phyloP scores from a whole-genome alignment of 92 coral and sea anemone species.

The Montipora capitata region DNA sequence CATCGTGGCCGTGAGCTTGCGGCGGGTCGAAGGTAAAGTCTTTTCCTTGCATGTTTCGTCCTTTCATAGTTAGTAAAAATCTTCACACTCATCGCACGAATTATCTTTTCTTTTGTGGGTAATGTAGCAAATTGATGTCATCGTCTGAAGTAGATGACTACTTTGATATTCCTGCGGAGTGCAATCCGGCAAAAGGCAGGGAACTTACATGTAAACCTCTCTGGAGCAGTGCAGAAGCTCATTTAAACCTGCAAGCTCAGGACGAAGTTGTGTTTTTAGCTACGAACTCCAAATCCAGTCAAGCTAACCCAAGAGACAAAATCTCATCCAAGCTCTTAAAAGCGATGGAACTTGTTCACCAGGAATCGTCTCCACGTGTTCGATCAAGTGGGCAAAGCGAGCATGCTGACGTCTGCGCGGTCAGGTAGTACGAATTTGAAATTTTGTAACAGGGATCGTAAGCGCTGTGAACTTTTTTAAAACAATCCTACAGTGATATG shows the following conservation, averaged over 20 bases:
- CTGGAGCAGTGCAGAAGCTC: conserved; percentile 29
- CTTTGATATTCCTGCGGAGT: conserved; percentile 15
- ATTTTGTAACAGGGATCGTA: background rate
- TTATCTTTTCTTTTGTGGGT: background rate
- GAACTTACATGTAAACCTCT: background rate
- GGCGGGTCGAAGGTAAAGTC: background rate
- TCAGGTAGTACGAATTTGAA: background rate
- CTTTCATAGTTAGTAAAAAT: background rate
- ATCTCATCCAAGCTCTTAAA: background rate
- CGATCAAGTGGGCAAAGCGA: background rate
- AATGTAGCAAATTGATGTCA: background rate
- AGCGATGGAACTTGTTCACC: conserved; percentile 3
- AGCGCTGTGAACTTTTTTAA: background rate
- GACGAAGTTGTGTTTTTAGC: background rate
- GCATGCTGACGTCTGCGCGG: background rate
- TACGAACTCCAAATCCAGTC: conserved; percentile 14
- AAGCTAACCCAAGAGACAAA: conserved; percentile 1
- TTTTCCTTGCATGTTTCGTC: background rate
- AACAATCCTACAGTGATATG: background rate
- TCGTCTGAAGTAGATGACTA: conserved; percentile 3
- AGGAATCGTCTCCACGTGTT: background rate
- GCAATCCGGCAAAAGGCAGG: background rate
- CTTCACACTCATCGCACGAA: background rate
- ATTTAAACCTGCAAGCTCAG: background rate
- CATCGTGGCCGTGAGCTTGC: no score